Evolutionary conservation across 2,797 vertebrate genomes (phyloP).

Genomic region (Enteromius viviparus): DNA sequence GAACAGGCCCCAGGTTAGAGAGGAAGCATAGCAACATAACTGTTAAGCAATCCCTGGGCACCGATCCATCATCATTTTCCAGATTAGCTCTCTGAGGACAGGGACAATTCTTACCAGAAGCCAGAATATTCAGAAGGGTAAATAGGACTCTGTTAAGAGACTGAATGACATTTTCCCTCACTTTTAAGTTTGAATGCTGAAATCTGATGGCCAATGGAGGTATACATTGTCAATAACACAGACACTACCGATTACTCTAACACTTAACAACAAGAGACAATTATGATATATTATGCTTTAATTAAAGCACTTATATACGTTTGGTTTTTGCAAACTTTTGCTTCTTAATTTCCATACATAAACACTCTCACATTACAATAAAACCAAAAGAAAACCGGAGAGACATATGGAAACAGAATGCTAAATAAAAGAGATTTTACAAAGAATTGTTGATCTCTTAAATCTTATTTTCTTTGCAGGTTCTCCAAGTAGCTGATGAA

Average conservation of each 20-base stretch:
- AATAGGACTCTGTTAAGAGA: background rate
- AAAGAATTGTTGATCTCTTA: conserved; percentile 4
- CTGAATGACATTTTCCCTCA: background rate
- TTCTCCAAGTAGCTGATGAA: conserved; percentile 93
- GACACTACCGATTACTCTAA: background rate
- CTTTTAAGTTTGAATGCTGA: background rate
- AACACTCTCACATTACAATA: conserved; percentile 19
- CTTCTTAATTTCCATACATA: background rate
- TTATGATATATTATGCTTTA: conserved; percentile 26
- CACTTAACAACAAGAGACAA: background rate
- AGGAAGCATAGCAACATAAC: background rate
- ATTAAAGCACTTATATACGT: conserved; percentile 27
- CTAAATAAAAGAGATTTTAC: background rate
- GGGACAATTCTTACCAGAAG: background rate
- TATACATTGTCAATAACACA: background rate
- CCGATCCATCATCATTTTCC: background rate
- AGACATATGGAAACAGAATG: background rate
- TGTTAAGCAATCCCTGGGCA: background rate
- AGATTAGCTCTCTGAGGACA: background rate
- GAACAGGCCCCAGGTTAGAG: background rate
- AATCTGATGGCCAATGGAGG: background rate
- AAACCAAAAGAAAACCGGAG: conserved; percentile 5
- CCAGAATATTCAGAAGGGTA: background rate
- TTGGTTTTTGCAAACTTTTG: conserved; percentile 21
- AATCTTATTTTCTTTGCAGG: conserved; percentile 75